A percentile compares a stretch with the other conserved stretches of the same genome.
phyloP scores from a whole-genome alignment of 2,888 invertebrate genomes.

The Cantharis nigra region DNA sequence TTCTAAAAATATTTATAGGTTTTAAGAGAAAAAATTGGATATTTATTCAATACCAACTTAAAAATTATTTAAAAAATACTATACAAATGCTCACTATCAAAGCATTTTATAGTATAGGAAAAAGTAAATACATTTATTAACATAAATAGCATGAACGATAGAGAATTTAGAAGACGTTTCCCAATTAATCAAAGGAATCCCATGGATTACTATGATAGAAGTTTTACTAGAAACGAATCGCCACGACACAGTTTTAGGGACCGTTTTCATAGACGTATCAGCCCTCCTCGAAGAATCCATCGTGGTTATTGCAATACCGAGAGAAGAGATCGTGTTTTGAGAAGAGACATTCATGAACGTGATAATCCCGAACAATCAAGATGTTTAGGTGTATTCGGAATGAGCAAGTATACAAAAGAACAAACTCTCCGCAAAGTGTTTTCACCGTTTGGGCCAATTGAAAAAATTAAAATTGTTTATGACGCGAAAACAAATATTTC shows the following conservation, averaged over 20 bases:
- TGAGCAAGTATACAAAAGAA: not conserved
- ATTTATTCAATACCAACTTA: too few relatives aligned
- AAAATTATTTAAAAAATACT: too few relatives aligned
- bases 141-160: too few relatives aligned
- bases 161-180: too few relatives aligned
- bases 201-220: too few relatives aligned
- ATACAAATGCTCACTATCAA: too few relatives aligned
- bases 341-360: not conserved
- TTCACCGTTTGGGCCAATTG: not conserved
- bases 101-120: too few relatives aligned
- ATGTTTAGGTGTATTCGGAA: not conserved
- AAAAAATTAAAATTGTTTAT: not conserved
- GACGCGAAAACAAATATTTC: not conserved
- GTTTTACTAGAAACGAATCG: not conserved
- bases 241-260: fast-evolving
- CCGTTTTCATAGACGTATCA: not conserved
- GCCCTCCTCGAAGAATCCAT: not conserved
- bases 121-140: too few relatives aligned
- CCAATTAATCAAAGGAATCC: too few relatives aligned
- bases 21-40: too few relatives aligned
- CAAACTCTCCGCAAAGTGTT: not conserved
- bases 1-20: too few relatives aligned
- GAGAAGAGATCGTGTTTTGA: not conserved
- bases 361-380: not conserved
- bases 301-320: not conserved